Conservation (phyloP, 1,140 invertebrate species). For the Cryptotermes secundus region DNA sequence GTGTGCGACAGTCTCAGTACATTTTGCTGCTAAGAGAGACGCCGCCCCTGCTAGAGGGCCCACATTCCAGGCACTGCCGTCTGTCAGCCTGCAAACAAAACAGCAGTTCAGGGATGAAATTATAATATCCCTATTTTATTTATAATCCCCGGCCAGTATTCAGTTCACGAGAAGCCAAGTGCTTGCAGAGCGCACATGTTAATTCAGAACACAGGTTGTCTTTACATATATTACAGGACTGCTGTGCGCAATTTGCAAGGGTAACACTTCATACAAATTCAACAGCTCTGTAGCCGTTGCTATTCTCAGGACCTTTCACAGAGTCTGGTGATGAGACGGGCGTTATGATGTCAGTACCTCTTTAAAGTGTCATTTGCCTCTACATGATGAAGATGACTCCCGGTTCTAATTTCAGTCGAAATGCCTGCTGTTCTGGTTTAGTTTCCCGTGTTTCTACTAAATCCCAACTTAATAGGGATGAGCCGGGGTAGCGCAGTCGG, state of each 20-base stretch:
- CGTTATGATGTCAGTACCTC: no score
- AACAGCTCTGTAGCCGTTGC: neutral
- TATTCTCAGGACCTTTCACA: no score
- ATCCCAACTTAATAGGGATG: no score
- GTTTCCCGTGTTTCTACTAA: no score
- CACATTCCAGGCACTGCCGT: neutral
- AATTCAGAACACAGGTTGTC: neutral
- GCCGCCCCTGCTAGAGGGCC: neutral
- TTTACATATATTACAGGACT: neutral
- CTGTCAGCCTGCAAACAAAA: neutral
- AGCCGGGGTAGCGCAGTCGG: no score
- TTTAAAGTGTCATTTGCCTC: no score
- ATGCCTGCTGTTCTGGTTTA: no score
- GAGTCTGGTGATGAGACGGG: no score
- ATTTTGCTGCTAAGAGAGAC: neutral
- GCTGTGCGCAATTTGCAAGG: neutral
- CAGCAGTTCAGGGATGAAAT: neutral
- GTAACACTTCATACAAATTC: constrained; percentile 17
- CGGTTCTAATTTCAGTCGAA: no score
- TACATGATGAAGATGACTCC: no score
- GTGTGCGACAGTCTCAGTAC: no score
- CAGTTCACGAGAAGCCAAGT: neutral
- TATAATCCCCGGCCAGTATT: neutral
- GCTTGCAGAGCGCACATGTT: neutral
- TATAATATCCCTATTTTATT: constrained; percentile 6